Evolutionary conservation across 1,140 invertebrate genomes (phyloP).

Genomic region (Lanistes nyassanus): DNA sequence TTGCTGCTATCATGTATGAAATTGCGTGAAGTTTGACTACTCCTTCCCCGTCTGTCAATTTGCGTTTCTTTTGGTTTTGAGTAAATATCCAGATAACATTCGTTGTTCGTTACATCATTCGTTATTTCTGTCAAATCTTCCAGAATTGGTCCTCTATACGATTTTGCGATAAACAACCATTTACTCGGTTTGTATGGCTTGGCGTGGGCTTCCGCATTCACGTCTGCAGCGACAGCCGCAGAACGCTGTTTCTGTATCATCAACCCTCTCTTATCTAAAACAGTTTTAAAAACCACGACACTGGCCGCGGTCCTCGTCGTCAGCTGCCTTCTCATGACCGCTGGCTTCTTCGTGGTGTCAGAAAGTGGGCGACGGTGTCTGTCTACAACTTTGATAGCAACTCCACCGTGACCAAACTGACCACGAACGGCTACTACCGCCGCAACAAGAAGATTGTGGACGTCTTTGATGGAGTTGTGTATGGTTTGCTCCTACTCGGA

Average conservation of each 20-base stretch:
- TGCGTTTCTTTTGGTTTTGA: too few species aligned
- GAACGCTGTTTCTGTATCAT: conserved; percentile 12
- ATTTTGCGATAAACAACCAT: too few species aligned
- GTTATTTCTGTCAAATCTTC: too few species aligned
- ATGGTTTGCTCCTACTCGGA: conserved; percentile 1
- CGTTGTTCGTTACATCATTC: too few species aligned
- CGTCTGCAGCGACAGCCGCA: not conserved
- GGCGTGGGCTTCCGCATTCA: not conserved
- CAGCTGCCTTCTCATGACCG: not conserved
- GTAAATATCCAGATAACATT: too few species aligned
- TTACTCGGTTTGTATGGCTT: not conserved
- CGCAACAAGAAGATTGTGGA: not conserved
- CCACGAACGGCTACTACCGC: not conserved
- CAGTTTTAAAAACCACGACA: not conserved
- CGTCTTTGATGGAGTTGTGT: conserved; percentile 6
- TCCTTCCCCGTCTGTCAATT: too few species aligned
- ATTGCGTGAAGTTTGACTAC: too few species aligned
- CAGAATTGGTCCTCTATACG: too few species aligned
- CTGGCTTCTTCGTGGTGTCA: not conserved
- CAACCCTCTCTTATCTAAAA: not conserved
- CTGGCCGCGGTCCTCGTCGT: not conserved
- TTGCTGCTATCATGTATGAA: too few species aligned
- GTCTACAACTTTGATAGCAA: not conserved
- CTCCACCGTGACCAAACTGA: not conserved
- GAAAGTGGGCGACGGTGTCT: not conserved